A percentile compares a stretch with the other conserved stretches of the same genome.
phyloP scores from a whole-genome alignment of 2,888 invertebrate genomes.

The Spilarctia lutea region DNA sequence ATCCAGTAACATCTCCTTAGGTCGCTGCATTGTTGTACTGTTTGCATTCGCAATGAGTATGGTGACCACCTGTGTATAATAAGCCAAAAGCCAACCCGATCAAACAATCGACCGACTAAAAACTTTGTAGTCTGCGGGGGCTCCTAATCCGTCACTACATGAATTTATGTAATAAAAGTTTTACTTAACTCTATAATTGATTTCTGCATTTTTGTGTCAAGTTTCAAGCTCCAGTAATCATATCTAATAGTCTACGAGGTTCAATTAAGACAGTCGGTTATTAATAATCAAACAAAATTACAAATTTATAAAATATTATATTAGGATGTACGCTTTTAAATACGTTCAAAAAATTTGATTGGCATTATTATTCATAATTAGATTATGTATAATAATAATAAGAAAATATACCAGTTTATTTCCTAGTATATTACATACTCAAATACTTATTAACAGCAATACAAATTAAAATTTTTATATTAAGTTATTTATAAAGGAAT shows the following conservation, averaged over 20 bases:
- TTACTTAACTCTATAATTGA: neutral
- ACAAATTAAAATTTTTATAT: neutral
- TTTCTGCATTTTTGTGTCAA: neutral
- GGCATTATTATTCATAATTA: neutral
- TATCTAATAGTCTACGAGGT: neutral
- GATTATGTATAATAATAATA: neutral
- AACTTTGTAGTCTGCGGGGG: too few species aligned
- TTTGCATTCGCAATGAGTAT: too few species aligned
- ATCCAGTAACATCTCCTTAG: too few species aligned
- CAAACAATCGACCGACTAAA: too few species aligned
- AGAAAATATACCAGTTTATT: neutral
- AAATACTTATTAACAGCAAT: neutral
- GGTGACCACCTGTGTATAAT: too few species aligned
- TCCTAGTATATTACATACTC: neutral
- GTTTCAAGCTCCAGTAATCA: conserved; percentile 1
- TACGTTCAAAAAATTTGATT: neutral
- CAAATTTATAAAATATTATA: neutral
- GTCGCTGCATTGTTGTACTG: too few species aligned
- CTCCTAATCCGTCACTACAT: neutral
- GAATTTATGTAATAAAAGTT: neutral
- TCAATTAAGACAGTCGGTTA: neutral
- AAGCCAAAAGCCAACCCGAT: too few species aligned
- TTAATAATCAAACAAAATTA: neutral
- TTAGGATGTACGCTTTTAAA: neutral
- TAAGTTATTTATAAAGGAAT: neutral